Base-by-base conservation (phyloP, 2,888 invertebrate genomes). In the Dromius quadrimaculatus region DNA sequence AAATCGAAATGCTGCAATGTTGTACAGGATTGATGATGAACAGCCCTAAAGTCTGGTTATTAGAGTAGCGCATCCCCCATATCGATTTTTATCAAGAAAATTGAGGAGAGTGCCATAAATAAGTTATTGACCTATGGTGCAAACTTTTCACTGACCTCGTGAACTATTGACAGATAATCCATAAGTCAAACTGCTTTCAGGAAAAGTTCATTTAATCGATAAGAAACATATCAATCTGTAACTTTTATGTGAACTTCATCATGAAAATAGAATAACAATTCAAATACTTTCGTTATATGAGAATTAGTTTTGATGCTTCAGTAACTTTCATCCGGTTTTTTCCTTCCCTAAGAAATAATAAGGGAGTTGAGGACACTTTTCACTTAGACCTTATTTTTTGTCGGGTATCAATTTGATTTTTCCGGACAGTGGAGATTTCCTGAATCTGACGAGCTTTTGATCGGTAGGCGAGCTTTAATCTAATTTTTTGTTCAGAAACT, bases 401-500 rank as follows among this genome's bases (percentile, higher is more conserved):
- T 65, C 28, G 54, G 43, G 41, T 57, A 54, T 54, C 54, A 66
- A 66, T 66, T 66, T 54, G 54, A 66, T 66, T 66, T 41, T 66
- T 66, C 66, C 57, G 66, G 54, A 22, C 66, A 66, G 66, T 66
- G 66, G 57, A 66, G 66, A 66, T 66, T 66, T 66, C 66, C 54
- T 66, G 57, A 66, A 66, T 38, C 54, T 54, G 66, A 66, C 66
- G 54, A 57, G 66, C 57, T 66, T 66, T 66, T 66, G 66, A 66
- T 66, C 66, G 57, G 54, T 66, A 66, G 66, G 66, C 66, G 66
- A 57, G 54, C 66, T 41, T 66, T 66, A 66, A 66, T 66, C 66
- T 66, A 28, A 38, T 57, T 66, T 66, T 66, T 66, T 66, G 41
- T 57, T 66, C 17, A 8, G 38, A 66, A 66, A 66, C 50, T 59